A percentile compares a stretch with the other conserved stretches of the same genome.
Evolutionary conservation across 1,140 invertebrate genomes (phyloP).

Genomic region (Psilanteris sp.): DNA sequence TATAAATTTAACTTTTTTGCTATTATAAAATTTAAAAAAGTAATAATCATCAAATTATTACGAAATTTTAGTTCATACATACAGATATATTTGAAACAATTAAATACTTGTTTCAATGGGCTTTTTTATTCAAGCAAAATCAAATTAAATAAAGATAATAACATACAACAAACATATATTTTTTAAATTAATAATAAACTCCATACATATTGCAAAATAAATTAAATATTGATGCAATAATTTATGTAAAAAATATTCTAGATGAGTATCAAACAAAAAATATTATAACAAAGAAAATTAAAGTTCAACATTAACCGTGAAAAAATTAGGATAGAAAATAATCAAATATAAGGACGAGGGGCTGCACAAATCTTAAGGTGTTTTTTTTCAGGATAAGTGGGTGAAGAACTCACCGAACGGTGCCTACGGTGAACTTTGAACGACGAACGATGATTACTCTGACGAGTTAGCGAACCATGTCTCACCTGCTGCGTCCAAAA

Average conservation of each 20-base stretch:
- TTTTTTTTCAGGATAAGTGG: slow-evolving; percentile 57
- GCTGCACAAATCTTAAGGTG: slow-evolving; percentile 44
- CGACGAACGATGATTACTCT: slow-evolving; percentile 82
- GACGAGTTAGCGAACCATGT: slow-evolving; percentile 86
- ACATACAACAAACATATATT: slow-evolving; percentile 1
- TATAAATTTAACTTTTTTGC: no score
- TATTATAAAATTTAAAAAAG: no score
- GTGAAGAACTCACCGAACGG: slow-evolving; percentile 85
- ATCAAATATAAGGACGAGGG: slow-evolving; percentile 8
- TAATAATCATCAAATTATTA: neutral
- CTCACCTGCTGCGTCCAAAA: slow-evolving; percentile 83
- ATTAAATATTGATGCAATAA: slow-evolving; percentile 32
- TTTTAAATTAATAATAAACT: slow-evolving; percentile 1
- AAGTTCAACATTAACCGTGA: no score
- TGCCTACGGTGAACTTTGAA: slow-evolving; percentile 86
- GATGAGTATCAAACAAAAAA: slow-evolving; percentile 40
- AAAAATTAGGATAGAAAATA: slow-evolving; percentile 16
- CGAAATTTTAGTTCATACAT: no score
- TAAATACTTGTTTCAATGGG: neutral
- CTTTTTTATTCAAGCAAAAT: slow-evolving; percentile 11
- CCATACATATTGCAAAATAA: slow-evolving; percentile 34
- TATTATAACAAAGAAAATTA: slow-evolving; percentile 16
- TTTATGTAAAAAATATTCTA: no score
- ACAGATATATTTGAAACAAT: neutral
- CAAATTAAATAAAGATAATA: slow-evolving; percentile 9